Base-by-base conservation (phyloP, 2,888 invertebrate species). In the Drosophila pullipes region DNA sequence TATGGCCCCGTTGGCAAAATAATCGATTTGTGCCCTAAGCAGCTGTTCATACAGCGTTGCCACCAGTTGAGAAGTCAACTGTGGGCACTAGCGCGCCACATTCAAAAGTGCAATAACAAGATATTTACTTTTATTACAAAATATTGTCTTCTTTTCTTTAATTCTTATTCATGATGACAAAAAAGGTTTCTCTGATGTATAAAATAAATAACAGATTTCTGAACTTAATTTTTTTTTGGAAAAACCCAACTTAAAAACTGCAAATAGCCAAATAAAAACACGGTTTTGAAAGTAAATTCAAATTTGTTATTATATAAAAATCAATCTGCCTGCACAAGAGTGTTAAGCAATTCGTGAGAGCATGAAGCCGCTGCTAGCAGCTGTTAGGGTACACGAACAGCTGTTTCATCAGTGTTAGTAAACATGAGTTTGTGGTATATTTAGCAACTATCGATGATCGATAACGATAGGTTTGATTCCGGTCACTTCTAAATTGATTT, bases 131-230 rank as follows among this genome's bases (percentile, higher is more conserved):
- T 63, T 66, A 55, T 78, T 76, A 28, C 53, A 73, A 77, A 68
- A 60, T 44, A 37, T 37, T 53, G 31, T 71, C 76, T 71, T 64
- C 44, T 60, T 81, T 89, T 85, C 78, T 85, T 87, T 81, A 89
- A 76, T 78, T 82, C 84, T 81, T 81, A 81, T 82, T 84, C 61
- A 80, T 89, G 70, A 69, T 78, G 71, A 64, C 80, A 74, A 74
- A 82, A 74, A 69, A 76, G 57, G 65, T 62, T 74, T 70, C 83
- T 89, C 85, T 71, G 66, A 76, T 68, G 78, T 81, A 76, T 76
- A 78, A 83, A 89, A 85, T 85, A 89, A 87, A 87, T 82, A 89
- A 87, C 82, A 84, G 16, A 5, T 35, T 35, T 35, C 35, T 5
- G 35, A 13, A 35, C 13, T 13, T 5, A 0, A 35, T 35, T 16